Base-by-base conservation (phyloP, 2,113 vertebrate species). In the Eublepharis macularius region DNA sequence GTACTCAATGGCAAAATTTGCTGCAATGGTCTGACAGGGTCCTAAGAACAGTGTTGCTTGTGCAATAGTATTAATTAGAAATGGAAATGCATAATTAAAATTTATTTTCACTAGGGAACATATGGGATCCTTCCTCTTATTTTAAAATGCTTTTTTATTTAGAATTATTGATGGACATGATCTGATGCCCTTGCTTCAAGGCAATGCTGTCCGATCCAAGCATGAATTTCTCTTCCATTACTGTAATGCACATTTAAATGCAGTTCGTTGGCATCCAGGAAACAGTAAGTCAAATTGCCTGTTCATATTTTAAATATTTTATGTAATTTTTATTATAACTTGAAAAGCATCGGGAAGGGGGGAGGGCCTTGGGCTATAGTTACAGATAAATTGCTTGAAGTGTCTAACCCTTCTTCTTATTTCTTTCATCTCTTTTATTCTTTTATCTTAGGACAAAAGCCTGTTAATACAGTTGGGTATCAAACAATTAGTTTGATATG, bases 151-250 rank as follows among this genome's bases (percentile, higher is more conserved):
- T 90, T 82, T 88, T 6, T 86, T 79, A n/a, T 45, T 29, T 90
- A 96, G 95, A 94, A 36, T 96, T 90, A 97, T 98, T 29, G 98
- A 98, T 24, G 98, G 98, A 1, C 96, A 80, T 16, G 96, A 98
- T 92, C 95, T 98, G 76, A 95, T 98, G 96, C 97, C 97, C 5
- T 90, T 98, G 92, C 93, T 99, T 34, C 95, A 92, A 92, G 94
- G 96, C 26, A 85, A 39, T 41, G 89, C 76, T 51, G 88, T 88
- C 6, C 90, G 2, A 24, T 98, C 98, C 0, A 89, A 95, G 0
- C 98, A 98, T 12, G 97, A 98, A 88, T 98, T 98, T 13, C 95
- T 99, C 69, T 99, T 98, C 94, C 98, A 98, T 81, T 99, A 99
- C 91, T 99, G 98, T 88, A 97, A 97, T 85, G 92, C 93, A 39